phyloP scores from a whole-genome alignment of 1,140 invertebrate species.

The Drosophila paulistorum region DNA sequence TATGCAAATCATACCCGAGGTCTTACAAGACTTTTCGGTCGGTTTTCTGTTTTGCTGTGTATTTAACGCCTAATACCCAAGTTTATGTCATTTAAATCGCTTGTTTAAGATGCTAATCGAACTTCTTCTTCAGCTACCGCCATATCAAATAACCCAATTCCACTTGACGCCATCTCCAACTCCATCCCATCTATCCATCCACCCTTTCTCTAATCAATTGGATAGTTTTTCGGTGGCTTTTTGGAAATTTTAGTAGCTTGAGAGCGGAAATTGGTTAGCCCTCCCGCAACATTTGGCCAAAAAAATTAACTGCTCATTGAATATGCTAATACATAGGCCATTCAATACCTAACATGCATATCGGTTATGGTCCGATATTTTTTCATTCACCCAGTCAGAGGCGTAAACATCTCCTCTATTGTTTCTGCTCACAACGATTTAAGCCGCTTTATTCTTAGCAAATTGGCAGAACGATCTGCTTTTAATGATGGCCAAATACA shows the following conservation, averaged over 20 bases:
- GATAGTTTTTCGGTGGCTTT: background rate
- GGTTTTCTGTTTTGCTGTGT: constrained; percentile 51
- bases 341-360: constrained; percentile 31
- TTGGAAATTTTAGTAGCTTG: constrained; percentile 73
- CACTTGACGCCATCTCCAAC: constrained; percentile 10
- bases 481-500: constrained; percentile 63
- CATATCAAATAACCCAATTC: constrained; percentile 10
- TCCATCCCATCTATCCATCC: background rate
- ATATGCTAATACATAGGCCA: constrained; percentile 15
- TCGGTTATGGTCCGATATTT: constrained; percentile 9
- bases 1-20: constrained; percentile 67
- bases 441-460: constrained; percentile 28
- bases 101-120: constrained; percentile 73
- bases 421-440: constrained; percentile 21
- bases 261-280: constrained; percentile 58
- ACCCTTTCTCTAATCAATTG: constrained; percentile 32
- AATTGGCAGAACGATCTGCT: constrained; percentile 58
- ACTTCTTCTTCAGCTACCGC: constrained; percentile 19
- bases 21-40: constrained; percentile 28
- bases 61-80: constrained; percentile 79
- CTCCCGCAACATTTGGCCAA: background rate
- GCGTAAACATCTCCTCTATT: constrained; percentile 38
- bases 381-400: constrained; percentile 13
- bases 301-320: background rate
- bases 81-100: constrained; percentile 71